Percentiles rank a stretch among this genome's conserved stretches.
Conservation (phyloP, 2,113 vertebrate species). For the Epinephelus fuscoguttatus region DNA sequence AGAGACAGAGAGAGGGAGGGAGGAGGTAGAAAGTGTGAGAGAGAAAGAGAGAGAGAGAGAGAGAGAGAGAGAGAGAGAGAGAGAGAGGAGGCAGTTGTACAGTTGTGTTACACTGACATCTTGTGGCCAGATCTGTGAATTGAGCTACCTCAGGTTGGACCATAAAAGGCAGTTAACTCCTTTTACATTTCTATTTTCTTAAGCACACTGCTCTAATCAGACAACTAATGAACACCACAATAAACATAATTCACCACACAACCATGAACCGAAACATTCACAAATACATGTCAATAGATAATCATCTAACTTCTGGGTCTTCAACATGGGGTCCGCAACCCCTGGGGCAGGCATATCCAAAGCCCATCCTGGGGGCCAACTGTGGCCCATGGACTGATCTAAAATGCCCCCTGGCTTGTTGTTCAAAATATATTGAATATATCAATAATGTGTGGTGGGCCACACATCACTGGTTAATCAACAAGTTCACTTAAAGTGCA, state of each 20-base stretch:
- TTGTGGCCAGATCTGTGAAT: conserved; percentile 53
- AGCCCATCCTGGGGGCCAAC: no score
- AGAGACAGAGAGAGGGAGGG: neutral
- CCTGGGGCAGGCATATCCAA: no score
- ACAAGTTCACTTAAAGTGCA: no score
- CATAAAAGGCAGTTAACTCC: neutral
- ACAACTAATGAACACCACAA: neutral
- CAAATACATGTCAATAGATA: neutral
- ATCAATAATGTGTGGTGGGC: no score
- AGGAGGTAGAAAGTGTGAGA: no score
- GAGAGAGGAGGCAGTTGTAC: neutral
- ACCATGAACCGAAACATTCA: neutral
- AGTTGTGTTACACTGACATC: conserved; percentile 73
- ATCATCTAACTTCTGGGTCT: no score
- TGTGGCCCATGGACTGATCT: no score
- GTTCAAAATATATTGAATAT: no score
- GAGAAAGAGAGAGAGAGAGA: neutral
- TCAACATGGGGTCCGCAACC: no score
- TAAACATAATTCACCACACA: neutral
- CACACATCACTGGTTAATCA: no score
- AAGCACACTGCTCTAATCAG: neutral
- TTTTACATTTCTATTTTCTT: neutral
- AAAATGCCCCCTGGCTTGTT: no score
- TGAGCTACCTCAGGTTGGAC: neutral
- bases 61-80: neutral